These are phyloP conservation scores for Atta texana DNA, from an alignment of 1,140 invertebrate species.

Conservation along the genomic window DNA sequence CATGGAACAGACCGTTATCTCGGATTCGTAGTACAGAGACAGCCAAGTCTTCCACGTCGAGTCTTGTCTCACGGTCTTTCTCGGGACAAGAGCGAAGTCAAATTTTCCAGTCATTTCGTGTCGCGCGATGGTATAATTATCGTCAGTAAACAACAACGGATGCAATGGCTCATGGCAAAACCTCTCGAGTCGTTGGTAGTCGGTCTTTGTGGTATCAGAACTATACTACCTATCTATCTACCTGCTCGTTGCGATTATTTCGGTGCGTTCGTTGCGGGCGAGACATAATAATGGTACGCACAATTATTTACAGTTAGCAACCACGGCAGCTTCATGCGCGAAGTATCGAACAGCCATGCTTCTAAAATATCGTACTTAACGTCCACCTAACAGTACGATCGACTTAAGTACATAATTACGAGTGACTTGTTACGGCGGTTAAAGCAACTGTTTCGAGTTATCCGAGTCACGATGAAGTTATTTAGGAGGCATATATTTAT, in stretches of 20 bases:
- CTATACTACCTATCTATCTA: background rate
- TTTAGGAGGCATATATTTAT: conserved; percentile 54
- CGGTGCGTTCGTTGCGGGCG: conserved; percentile 39
- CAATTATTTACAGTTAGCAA: conserved; percentile 61
- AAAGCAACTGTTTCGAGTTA: conserved; percentile 53
- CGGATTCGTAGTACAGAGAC: conserved; percentile 57
- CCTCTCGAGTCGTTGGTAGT: background rate
- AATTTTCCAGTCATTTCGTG: conserved; percentile 64
- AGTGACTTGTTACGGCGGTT: conserved; percentile 48
- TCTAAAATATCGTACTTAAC: conserved; percentile 54
- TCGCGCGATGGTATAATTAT: conserved; percentile 51
- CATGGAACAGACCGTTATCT: conserved; percentile 84
- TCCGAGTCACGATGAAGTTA: conserved; percentile 60
- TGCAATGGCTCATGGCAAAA: conserved; percentile 19
- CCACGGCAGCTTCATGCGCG: conserved; percentile 6
- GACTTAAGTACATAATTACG: conserved; percentile 51
- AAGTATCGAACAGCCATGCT: conserved; percentile 38
- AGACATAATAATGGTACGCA: conserved; percentile 53
- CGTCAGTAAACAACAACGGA: conserved; percentile 44
- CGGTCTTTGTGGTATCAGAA: background rate
- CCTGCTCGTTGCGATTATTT: conserved; percentile 27
- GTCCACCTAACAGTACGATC: conserved; percentile 48
- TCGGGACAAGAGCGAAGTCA: conserved; percentile 44
- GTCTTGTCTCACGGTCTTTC: conserved; percentile 18
- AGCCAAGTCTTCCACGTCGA: background rate